These are phyloP conservation scores for Slavum lentiscoides DNA, from an alignment of 2,888 invertebrate genomes.

Conservation along the genomic window DNA sequence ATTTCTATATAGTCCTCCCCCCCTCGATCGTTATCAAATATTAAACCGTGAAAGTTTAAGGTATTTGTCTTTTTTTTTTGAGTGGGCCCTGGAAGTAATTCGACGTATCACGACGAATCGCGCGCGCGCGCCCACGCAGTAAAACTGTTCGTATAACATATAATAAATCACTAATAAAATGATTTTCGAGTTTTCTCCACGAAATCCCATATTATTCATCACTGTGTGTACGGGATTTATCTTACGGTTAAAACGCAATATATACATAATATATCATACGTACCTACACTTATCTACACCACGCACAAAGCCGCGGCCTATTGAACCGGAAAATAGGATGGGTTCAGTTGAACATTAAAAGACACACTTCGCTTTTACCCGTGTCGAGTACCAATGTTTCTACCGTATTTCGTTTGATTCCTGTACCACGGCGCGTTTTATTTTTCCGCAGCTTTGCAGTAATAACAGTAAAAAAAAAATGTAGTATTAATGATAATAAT, in stretches of 20 bases:
- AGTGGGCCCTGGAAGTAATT: conserved; percentile 19
- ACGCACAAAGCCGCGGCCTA: conserved; percentile 38
- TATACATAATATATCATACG: not conserved
- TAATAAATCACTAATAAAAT: conserved; percentile 29
- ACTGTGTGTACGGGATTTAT: not conserved
- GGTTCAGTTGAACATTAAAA: not conserved
- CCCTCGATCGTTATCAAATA: no score
- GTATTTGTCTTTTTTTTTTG: not conserved
- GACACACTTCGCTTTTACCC: not conserved
- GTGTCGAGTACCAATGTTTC: conserved; percentile 12
- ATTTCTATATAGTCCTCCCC: no score
- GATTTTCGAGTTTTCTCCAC: not conserved
- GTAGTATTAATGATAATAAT: no score
- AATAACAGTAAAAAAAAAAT: no score
- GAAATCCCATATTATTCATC: conserved; percentile 42
- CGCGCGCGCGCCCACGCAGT: not conserved
- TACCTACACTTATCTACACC: conserved; percentile 33
- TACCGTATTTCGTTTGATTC: conserved; percentile 15
- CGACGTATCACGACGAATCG: not conserved
- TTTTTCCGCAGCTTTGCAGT: no score
- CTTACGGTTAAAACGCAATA: not conserved
- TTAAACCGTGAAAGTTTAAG: not conserved
- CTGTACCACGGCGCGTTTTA: no score
- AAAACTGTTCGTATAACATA: not conserved
- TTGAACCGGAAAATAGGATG: conserved; percentile 50